These are phyloP conservation scores for Mystacornis crossleyi DNA, from an alignment of 2,113 vertebrate genomes.

Conservation along the genomic window DNA sequence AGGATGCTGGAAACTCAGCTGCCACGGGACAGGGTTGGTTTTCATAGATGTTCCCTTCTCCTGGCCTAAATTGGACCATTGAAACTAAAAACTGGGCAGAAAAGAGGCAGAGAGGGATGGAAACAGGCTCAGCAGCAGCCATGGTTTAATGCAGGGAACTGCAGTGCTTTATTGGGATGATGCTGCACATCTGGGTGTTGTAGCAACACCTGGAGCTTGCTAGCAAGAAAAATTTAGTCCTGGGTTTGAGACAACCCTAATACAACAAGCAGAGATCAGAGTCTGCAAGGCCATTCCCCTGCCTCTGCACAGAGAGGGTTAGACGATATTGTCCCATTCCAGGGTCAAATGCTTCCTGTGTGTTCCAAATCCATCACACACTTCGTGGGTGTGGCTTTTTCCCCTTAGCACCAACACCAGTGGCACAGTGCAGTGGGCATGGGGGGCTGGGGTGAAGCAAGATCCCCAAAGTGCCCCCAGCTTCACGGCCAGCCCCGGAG, in stretches of 20 bases:
- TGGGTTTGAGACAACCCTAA: not conserved
- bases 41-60: not conserved
- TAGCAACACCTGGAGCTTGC: not conserved
- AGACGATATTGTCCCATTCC: not conserved
- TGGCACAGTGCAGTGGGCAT: not conserved
- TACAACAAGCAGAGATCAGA: not conserved
- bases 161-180: not conserved
- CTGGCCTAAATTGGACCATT: not conserved
- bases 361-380: not conserved
- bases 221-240: not conserved
- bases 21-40: not conserved
- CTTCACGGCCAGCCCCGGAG: not conserved
- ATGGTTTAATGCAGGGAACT: not conserved
- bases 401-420: not conserved
- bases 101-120: not conserved
- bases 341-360: rapidly evolving
- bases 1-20: not conserved
- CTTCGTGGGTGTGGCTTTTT: rapidly evolving
- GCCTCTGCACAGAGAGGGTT: not conserved
- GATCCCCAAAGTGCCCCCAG: not conserved
- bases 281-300: not conserved
- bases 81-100: not conserved
- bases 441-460: not conserved
- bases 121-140: not conserved
- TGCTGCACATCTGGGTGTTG: not conserved